Base-by-base conservation (phyloP, 2,113 vertebrate species). In the Procavia capensis region DNA sequence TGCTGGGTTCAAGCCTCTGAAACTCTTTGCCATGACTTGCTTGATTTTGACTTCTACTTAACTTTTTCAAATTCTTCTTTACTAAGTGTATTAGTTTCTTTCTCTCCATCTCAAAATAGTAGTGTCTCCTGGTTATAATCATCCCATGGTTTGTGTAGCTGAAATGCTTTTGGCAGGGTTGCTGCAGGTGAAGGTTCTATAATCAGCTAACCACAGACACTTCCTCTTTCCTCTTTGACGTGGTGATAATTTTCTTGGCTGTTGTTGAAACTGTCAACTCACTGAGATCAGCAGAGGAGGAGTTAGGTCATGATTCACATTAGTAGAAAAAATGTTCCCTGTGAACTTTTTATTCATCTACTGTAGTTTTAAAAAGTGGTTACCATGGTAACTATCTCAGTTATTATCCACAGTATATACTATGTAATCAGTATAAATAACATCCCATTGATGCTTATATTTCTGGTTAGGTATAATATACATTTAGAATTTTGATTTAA, bases 341-440 rank as follows among this genome's bases (percentile, higher is more conserved):
- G 6, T 68, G 81, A 68, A 82, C 81, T 76, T 92, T 82, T 82
- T 86, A 61, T 75, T 94, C 64, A 20, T 76, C 45, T 85, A 74
- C 17, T 34, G 81, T 59, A 39, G 59, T 68, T 57, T 78, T 22
- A 0, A 54, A 89, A 72, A 57, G 9, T 36, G 54, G 83, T 80
- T 57, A 0, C 20, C 19, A 2, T 57, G 5, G 47, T 80, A 83
- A 75, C 0, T 14, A 13, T n/a, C 3, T 59, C 2, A 79, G 59
- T 63, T 85, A 19, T 81, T 61, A 64, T n/a, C 34, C 54, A 81
- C 13, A 57, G 45, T 50, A n/a, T 61, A 90, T 68, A n/a, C n/a
- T 19, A 1, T 22, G 20, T 59, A 93, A 95, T 43, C 13, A 88
- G 41, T 50, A 1, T 41, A 64, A 96, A 88, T 0, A 96, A 93